A percentile compares a stretch with the other conserved stretches of the same genome.
These are phyloP conservation scores for Aphaenogaster rudis DNA, from an alignment of 1,140 invertebrate species.

Conservation along the genomic window DNA sequence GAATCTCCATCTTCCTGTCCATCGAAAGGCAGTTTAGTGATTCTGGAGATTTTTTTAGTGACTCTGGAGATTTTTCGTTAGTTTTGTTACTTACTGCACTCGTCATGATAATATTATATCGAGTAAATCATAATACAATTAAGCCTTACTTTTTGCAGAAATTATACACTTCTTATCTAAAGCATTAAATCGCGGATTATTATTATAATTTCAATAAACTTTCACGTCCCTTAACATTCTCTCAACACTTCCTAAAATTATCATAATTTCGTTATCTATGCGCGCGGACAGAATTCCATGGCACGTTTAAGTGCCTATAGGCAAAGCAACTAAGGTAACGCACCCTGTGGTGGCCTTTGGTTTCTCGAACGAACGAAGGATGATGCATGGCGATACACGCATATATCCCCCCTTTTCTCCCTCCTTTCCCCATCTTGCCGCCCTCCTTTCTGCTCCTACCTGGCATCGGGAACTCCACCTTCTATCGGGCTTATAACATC, in stretches of 20 bases:
- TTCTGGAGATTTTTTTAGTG: no score
- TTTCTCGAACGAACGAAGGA: slow-evolving; percentile 83
- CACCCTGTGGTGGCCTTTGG: slow-evolving; percentile 86
- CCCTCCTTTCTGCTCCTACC: slow-evolving; percentile 71
- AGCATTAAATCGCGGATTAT: not conserved
- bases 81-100: not conserved
- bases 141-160: not conserved
- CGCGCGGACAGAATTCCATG: not conserved
- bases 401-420: slow-evolving; percentile 78
- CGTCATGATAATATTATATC: not conserved
- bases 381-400: slow-evolving; percentile 87
- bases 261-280: slow-evolving; percentile 44
- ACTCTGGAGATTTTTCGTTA: not conserved
- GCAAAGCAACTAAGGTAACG: slow-evolving; percentile 83
- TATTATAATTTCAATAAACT: slow-evolving; percentile 14
- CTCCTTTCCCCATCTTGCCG: slow-evolving; percentile 45
- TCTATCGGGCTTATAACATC: slow-evolving; percentile 78
- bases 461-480: slow-evolving; percentile 76
- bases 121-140: not conserved
- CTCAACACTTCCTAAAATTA: slow-evolving; percentile 45
- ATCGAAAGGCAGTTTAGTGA: not conserved
- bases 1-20: not conserved
- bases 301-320: slow-evolving; percentile 73
- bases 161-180: not conserved
- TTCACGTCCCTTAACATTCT: not conserved